Evolutionary conservation across 2,797 vertebrate species (phyloP).

Genomic region (Cyprinodon diabolis): DNA sequence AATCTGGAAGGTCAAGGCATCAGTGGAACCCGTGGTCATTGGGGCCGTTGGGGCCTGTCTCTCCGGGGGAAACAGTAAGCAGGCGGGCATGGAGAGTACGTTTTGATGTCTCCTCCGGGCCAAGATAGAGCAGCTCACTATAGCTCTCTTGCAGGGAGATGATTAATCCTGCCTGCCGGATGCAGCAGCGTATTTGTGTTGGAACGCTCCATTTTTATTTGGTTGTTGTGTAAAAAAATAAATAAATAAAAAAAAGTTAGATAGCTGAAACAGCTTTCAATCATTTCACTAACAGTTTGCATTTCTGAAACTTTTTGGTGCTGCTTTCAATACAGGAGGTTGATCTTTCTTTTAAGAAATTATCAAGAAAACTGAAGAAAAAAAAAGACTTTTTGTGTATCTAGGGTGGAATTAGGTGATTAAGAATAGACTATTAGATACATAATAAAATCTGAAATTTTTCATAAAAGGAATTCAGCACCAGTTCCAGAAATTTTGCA

Average conservation of each 20-base stretch:
- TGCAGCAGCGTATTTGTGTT: conserved; percentile 62
- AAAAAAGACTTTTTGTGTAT: too few relatives aligned
- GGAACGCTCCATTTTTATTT: conserved; percentile 36
- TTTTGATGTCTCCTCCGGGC: conserved; percentile 73
- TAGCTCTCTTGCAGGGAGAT: conserved; percentile 48
- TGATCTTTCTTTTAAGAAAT: too few relatives aligned
- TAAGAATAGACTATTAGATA: too few relatives aligned
- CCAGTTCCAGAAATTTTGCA: too few relatives aligned
- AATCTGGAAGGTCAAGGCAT: too few relatives aligned
- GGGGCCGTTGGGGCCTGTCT: too few relatives aligned
- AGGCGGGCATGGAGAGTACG: conserved; percentile 62
- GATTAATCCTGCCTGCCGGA: conserved; percentile 69
- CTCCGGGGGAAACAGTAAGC: conserved; percentile 71
- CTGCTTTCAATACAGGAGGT: too few relatives aligned
- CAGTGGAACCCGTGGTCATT: too few relatives aligned
- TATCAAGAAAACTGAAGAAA: too few relatives aligned
- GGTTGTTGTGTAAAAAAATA: conserved; percentile 8
- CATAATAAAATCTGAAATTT: too few relatives aligned
- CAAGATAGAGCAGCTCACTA: conserved; percentile 59
- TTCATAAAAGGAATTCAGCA: too few relatives aligned
- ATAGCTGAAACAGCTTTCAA: background rate
- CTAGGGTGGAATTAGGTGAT: too few relatives aligned
- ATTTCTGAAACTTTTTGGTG: background rate
- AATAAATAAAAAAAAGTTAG: conserved; percentile 10
- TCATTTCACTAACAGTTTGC: background rate